A percentile compares a stretch with the other conserved stretches of the same genome.
These are phyloP conservation scores for Aphaenogaster rudis DNA, from an alignment of 1,140 invertebrate genomes.

Conservation along the genomic window DNA sequence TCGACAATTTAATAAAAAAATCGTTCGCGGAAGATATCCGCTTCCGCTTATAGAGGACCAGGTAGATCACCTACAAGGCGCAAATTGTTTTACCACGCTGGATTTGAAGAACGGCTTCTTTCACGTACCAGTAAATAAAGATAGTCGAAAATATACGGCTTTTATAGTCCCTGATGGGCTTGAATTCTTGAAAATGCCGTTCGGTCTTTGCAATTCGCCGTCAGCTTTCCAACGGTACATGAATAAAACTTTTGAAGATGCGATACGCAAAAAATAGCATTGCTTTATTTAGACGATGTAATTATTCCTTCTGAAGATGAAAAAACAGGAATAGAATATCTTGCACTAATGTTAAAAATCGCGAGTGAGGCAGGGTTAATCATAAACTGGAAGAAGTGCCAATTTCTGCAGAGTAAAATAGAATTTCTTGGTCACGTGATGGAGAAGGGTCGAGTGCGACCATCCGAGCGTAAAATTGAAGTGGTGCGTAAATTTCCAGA, in stretches of 20 bases:
- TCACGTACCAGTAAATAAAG: neutral
- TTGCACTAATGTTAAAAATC: neutral
- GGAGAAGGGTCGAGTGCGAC: neutral
- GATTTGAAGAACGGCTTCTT: slow-evolving; percentile 40
- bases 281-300: neutral
- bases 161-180: slow-evolving; percentile 23
- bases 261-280: neutral
- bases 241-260: neutral
- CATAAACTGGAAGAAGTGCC: slow-evolving; percentile 14
- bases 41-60: slow-evolving; percentile 36
- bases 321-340: neutral
- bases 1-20: slow-evolving; percentile 14
- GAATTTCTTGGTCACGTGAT: slow-evolving; percentile 10
- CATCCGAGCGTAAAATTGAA: neutral
- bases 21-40: neutral
- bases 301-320: neutral
- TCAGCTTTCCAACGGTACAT: neutral
- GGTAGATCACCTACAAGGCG: neutral
- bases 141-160: slow-evolving; percentile 2
- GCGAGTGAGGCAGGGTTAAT: neutral
- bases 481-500: neutral
- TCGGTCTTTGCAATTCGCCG: neutral
- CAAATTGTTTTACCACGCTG: neutral
- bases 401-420: neutral
- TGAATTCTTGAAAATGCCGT: slow-evolving; percentile 3